Evolutionary conservation across 92 coral and sea anemone genomes (phyloP), one percentile per base, ranked within the genome.

Genomic region (Palythoa grandiflora): DNA sequence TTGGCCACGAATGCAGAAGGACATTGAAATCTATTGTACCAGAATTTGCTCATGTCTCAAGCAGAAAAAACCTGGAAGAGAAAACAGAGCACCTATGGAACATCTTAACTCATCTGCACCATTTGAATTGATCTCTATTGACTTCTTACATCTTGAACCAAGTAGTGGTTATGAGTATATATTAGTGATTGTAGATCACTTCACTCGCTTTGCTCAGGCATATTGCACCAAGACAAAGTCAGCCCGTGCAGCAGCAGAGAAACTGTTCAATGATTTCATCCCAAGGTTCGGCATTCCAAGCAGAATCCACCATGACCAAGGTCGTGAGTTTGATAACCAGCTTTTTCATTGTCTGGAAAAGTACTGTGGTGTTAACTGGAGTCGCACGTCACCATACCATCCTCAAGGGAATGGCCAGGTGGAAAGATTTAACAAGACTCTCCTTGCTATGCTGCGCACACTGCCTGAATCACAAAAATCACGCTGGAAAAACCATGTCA

Each of bases 391-490:
- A 16, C 94, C 95, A 7, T 91, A 91, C 88, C 94, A 93, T 74
- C 95, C 94, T 5, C 87, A 93, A 84, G 91, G 93, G 13, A 92
- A 92, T 81, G 91, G 93, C 17, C 77, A 92, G 65, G 91, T 71
- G 17, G 93, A 92, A 54, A 84, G 94, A 12, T 87, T 92, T 52
- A 90, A 92, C 80, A 83, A 71, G 5, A 92, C 93, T 35, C 84
- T 92, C 20, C 91, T 92, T 38, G 84, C 87, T 9, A 92, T 92
- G 95, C 75, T 91, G n/a, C 53, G 91, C 8, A 84, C 92, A 44
- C 85, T 93, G 40, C 92, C 94, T 17, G 94, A 91, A 83, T 38
- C 85, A 68, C 50, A 84, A 77, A 91, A 91, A 89, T 21, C 84
- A 6, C 73, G 65, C 52, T 93, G 92, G 90, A 91, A 88, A 75